Evolutionary conservation across 2,113 vertebrate genomes (phyloP).

Genomic region (Semicossyphus pulcher): DNA sequence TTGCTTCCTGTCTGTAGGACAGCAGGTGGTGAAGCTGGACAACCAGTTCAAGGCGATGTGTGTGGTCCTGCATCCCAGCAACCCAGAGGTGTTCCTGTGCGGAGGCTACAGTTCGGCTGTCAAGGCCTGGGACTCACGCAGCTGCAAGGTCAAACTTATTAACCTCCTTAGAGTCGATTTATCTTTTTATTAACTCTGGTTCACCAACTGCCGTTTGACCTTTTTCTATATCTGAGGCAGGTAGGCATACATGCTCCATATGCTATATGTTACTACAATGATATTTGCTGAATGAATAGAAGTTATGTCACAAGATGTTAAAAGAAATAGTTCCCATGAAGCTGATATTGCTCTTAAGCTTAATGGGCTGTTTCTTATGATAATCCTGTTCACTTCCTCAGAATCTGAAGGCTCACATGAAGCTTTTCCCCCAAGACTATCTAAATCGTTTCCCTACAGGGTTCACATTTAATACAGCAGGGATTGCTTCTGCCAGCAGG

Average conservation of each 20-base stretch:
- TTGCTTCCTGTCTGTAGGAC: slow-evolving; percentile 78
- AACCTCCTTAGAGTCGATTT: slow-evolving; percentile 38
- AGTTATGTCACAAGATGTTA: slow-evolving; percentile 33
- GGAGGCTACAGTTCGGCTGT: slow-evolving; percentile 93
- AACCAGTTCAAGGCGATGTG: slow-evolving; percentile 90
- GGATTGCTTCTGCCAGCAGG: slow-evolving; percentile 43
- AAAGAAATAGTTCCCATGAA: background rate
- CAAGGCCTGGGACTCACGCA: slow-evolving; percentile 94
- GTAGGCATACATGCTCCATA: background rate
- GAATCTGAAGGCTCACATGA: slow-evolving; percentile 30
- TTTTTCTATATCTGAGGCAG: slow-evolving; percentile 21
- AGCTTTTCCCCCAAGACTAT: slow-evolving; percentile 17
- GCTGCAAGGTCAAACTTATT: slow-evolving; percentile 86
- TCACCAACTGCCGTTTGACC: slow-evolving; percentile 30
- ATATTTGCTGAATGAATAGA: background rate
- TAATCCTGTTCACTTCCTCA: slow-evolving; percentile 53
- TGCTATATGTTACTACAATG: slow-evolving; percentile 18
- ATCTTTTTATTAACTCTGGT: slow-evolving; percentile 43
- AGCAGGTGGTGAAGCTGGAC: slow-evolving; percentile 83
- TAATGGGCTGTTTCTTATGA: slow-evolving; percentile 68
- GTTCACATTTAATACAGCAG: slow-evolving; percentile 41
- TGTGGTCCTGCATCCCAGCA: slow-evolving; percentile 86
- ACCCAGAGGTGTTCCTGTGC: slow-evolving; percentile 88
- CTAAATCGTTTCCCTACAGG: slow-evolving; percentile 23
- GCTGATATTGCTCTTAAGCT: slow-evolving; percentile 53